phyloP scores from a whole-genome alignment of 2,888 invertebrate species.

The Exocentrus adspersus region DNA sequence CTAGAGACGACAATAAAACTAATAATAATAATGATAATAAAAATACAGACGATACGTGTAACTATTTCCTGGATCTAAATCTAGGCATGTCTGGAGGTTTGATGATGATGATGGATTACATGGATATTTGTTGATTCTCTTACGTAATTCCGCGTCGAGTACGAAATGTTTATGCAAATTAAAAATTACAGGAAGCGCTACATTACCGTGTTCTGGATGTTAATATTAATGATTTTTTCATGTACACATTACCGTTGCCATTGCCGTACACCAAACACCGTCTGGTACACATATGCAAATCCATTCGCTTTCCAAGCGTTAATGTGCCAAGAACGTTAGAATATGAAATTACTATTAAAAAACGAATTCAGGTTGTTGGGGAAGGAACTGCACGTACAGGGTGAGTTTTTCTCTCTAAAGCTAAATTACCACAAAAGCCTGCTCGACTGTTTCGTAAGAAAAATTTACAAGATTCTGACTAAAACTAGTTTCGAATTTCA shows the following conservation, averaged over 20 bases:
- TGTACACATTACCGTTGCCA: slow-evolving; percentile 2
- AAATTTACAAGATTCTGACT: no score
- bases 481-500: no score
- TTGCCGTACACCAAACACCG: neutral
- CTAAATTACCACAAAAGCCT: no score
- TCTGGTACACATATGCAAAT: neutral
- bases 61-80: slow-evolving; percentile 19
- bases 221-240: slow-evolving; percentile 23
- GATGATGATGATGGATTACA: no score
- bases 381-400: no score
- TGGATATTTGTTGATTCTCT: no score
- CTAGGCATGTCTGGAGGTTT: slow-evolving; percentile 17
- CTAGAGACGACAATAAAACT: slow-evolving; percentile 8
- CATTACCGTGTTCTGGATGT: slow-evolving; percentile 5
- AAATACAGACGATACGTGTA: slow-evolving; percentile 15
- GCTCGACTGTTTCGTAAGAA: no score
- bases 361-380: no score
- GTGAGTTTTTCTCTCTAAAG: no score
- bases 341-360: no score
- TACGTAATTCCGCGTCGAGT: slow-evolving; percentile 22
- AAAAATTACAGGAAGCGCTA: slow-evolving; percentile 26
- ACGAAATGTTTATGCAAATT: slow-evolving; percentile 22
- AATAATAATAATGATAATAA: neutral
- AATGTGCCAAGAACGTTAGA: no score
- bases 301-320: no score